phyloP scores from a whole-genome alignment of 2,888 invertebrate genomes.

The Drosophila robusta region DNA sequence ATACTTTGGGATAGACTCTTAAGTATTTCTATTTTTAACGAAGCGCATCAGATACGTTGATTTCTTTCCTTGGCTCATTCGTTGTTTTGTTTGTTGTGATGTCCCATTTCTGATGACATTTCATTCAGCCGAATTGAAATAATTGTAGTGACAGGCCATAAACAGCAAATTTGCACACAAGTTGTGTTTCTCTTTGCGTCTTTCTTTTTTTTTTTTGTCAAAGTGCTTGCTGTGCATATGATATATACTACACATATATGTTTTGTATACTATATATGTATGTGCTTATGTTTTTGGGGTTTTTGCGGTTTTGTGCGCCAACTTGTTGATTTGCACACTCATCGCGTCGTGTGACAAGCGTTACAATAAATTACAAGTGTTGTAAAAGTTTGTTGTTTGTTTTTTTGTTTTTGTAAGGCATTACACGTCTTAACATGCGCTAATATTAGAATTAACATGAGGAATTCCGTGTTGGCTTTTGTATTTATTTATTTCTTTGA shows the following conservation, averaged over 20 bases:
- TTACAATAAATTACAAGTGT: conserved; percentile 31
- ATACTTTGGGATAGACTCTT: conserved; percentile 28
- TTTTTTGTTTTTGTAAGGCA: conserved; percentile 13
- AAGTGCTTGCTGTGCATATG: background rate
- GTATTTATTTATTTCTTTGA: background rate
- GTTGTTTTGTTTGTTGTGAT: conserved; percentile 22
- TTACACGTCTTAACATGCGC: conserved; percentile 23
- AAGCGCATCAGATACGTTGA: conserved; percentile 17
- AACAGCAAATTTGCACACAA: conserved; percentile 31
- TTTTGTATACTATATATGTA: conserved; percentile 1
- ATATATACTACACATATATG: background rate
- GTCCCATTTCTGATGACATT: conserved; percentile 54
- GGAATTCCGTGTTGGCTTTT: conserved; percentile 31
- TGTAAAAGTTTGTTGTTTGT: conserved; percentile 8
- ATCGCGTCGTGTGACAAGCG: conserved; percentile 46
- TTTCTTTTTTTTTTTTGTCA: background rate
- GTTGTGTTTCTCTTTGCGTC: background rate
- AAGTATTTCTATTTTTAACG: conserved; percentile 31
- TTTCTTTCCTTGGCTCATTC: conserved; percentile 12
- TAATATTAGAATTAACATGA: conserved; percentile 37
- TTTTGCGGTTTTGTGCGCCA: conserved; percentile 39
- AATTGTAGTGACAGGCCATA: conserved; percentile 51
- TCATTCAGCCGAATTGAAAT: conserved; percentile 48
- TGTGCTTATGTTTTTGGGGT: conserved; percentile 26
- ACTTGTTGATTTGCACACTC: conserved; percentile 68